Evolutionary conservation across 2,797 vertebrate species (phyloP).

Genomic region (Muscicapa comitata): DNA sequence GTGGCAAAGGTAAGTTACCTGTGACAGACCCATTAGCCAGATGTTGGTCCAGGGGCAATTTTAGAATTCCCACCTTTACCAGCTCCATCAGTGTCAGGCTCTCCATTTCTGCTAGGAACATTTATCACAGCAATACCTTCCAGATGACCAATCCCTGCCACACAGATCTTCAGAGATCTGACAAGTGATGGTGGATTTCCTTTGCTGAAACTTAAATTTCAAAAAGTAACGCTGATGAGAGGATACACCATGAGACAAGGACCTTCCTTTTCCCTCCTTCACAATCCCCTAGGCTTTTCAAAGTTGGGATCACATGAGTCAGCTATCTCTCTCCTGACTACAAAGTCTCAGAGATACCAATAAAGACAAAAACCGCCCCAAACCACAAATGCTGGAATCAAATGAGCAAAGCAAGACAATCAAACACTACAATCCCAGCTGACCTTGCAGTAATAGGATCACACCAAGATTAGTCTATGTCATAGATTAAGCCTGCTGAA

Average conservation of each 20-base stretch:
- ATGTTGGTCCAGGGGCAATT: background rate
- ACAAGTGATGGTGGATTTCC: background rate
- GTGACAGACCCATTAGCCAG: background rate
- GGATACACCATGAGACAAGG: rapidly evolving
- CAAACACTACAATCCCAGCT: constrained; percentile 3
- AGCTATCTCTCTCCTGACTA: background rate
- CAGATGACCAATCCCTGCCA: background rate
- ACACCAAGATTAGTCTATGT: constrained; percentile 50
- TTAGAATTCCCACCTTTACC: background rate
- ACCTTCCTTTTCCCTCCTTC: background rate
- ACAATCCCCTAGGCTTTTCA: background rate
- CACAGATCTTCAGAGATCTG: background rate
- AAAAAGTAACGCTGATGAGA: background rate
- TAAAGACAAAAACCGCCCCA: background rate
- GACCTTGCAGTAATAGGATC: constrained; percentile 66
- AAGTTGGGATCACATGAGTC: background rate
- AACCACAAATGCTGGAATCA: background rate
- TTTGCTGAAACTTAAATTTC: background rate
- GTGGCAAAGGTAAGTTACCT: background rate
- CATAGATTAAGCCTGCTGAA: constrained; percentile 25
- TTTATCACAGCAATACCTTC: background rate
- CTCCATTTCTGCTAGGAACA: background rate
- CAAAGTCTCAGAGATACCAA: background rate
- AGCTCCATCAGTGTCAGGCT: background rate
- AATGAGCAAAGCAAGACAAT: background rate